phyloP scores from a whole-genome alignment of 2,888 invertebrate genomes.

The Drosophila anomalata region DNA sequence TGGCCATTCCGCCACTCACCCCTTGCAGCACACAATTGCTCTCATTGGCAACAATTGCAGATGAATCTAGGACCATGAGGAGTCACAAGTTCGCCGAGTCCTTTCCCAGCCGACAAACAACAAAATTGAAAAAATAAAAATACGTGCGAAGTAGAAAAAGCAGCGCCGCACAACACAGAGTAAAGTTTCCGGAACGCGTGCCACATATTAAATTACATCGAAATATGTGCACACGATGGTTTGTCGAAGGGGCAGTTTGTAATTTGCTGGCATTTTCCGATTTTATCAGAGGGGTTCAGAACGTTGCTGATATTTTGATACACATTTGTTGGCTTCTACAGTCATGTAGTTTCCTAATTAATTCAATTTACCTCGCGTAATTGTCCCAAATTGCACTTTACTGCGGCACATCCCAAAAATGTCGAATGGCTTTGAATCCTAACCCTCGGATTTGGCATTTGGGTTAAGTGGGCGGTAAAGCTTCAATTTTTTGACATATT shows the following conservation, averaged over 20 bases:
- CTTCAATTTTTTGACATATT: conserved; percentile 35
- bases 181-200: conserved; percentile 78
- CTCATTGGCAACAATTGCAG: conserved; percentile 76
- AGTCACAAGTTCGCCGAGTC: conserved; percentile 50
- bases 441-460: conserved; percentile 20
- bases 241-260: conserved; percentile 57
- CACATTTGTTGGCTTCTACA: conserved; percentile 58
- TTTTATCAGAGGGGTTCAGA: conserved; percentile 55
- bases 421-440: conserved; percentile 4
- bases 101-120: conserved; percentile 39
- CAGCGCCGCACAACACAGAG: conserved; percentile 17
- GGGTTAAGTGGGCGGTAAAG: conserved; percentile 25
- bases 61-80: conserved; percentile 31
- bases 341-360: conserved; percentile 51
- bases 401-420: conserved; percentile 20
- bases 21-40: conserved; percentile 67
- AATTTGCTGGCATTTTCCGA: conserved; percentile 76
- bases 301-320: conserved; percentile 67
- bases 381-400: conserved; percentile 64
- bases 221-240: conserved; percentile 71
- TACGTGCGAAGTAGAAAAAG: conserved; percentile 41
- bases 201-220: conserved; percentile 82
- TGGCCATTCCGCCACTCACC: conserved; percentile 24
- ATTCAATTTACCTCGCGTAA: conserved; percentile 67
- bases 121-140: conserved; percentile 21